Evolutionary conservation across 2,797 vertebrate genomes (phyloP), one percentile per base, ranked within the genome.

Genomic region (Anabacerthia variegaticeps): DNA sequence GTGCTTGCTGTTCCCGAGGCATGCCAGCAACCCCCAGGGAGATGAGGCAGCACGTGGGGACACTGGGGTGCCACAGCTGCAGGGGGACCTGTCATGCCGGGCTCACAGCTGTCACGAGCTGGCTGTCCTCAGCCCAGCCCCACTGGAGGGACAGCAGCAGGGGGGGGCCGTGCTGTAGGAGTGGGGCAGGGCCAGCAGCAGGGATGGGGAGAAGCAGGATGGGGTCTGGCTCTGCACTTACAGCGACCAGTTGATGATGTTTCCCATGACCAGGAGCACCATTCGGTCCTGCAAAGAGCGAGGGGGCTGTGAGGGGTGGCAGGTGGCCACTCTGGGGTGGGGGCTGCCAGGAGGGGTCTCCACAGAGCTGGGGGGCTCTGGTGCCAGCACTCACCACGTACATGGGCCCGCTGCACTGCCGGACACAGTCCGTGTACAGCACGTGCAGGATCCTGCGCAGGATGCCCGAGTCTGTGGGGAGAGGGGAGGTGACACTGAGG

Each of bases 241-340:
- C 99, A 99, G 98, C 1, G 99, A 99, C 99, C 99, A 99, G 98
- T 99, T 99, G 95, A 99, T 98, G 58, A 99, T 98, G 97, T 99
- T 99, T n/a, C 99, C 99, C 99, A 99, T 99, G 27, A 99, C 98
- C 66, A 99, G 98, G 74, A 99, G 98, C 96, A 99, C 99, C 99
- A 99, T 99, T 10, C 99, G 99, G 86, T 99, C 99, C 99, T 99
- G 94, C 66, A 43, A 71, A 79, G 84, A 92, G 71, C 34, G 28
- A 76, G n/a, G 14, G 22, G 41, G 26, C 19, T 7, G 72, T 95
- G 87, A 75, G 82, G 78, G 49, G 15, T 0, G 0, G 34, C 0
- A 1, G 10, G 34, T 0, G 1, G 49, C 36, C 8, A n/a, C 79
- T 26, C 65, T 2, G 8, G 12, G 30, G 71, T 30, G 18, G 10